phyloP scores from a whole-genome alignment of 2,888 invertebrate species.

The Entomobrya proxima region DNA sequence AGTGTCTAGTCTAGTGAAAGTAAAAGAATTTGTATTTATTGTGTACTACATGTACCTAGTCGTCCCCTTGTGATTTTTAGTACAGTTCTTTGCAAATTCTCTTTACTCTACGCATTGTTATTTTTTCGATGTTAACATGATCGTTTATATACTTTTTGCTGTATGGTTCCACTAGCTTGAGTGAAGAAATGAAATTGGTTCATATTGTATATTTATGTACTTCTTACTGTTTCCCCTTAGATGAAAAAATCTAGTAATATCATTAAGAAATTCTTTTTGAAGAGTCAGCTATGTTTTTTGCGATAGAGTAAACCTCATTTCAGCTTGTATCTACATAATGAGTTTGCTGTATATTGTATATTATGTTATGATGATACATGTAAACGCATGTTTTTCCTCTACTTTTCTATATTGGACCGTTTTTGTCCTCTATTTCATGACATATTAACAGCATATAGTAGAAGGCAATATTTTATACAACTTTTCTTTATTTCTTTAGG shows the following conservation, averaged over 20 bases:
- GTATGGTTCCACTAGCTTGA: neutral
- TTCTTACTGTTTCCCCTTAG: neutral
- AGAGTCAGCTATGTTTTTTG: neutral
- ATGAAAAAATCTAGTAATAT: conserved; percentile 11
- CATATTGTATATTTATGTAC: conserved; percentile 26
- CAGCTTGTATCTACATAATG: conserved; percentile 3
- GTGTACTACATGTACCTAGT: neutral
- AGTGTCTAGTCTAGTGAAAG: neutral
- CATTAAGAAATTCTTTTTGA: conserved; percentile 11
- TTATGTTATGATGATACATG: neutral
- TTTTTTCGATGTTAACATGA: conserved; percentile 3
- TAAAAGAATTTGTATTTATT: neutral
- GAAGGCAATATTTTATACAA: neutral
- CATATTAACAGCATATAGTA: neutral
- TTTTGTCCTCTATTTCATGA: neutral
- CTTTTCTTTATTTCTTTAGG: conserved; percentile 11
- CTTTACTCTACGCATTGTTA: neutral
- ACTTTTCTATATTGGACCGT: neutral
- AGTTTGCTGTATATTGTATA: neutral
- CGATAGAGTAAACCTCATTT: conserved; percentile 13
- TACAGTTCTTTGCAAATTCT: neutral
- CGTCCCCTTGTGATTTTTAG: neutral
- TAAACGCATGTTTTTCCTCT: neutral
- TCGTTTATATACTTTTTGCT: neutral
- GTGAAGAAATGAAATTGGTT: neutral